phyloP scores from a whole-genome alignment of 1,140 invertebrate genomes.

The Epicauta chinensis region DNA sequence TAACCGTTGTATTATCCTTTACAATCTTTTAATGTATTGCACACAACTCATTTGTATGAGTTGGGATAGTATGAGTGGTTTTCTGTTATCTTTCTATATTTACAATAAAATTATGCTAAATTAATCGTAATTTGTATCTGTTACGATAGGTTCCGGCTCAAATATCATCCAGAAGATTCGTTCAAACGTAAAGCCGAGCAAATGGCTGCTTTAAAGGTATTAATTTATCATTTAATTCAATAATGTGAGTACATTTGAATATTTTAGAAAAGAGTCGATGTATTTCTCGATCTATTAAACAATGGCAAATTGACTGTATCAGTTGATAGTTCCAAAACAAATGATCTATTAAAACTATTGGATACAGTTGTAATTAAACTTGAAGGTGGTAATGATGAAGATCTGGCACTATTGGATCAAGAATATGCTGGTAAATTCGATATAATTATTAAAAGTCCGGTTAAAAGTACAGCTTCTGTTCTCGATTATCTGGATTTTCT shows the following conservation, averaged over 20 bases:
- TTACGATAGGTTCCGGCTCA: constrained; percentile 92
- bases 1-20: neutral
- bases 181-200: constrained; percentile 87
- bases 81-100: neutral
- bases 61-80: constrained; percentile 4
- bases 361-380: constrained; percentile 96
- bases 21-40: neutral
- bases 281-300: constrained; percentile 83
- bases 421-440: constrained; percentile 39
- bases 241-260: too few relatives aligned
- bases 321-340: constrained; percentile 84
- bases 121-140: too few relatives aligned
- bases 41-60: constrained; percentile 5
- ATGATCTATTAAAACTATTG: constrained; percentile 79
- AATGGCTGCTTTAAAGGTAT: constrained; percentile 71
- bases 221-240: constrained; percentile 4
- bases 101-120: too few relatives aligned
- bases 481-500: too few relatives aligned
- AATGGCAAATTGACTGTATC: constrained; percentile 66
- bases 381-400: constrained; percentile 94
- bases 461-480: too few relatives aligned
- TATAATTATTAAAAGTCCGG: too few relatives aligned
- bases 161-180: constrained; percentile 97
- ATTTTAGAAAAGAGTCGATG: constrained; percentile 73
- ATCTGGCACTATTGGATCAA: constrained; percentile 75